These are phyloP conservation scores for Channa maculata DNA, from an alignment of 2,113 vertebrate genomes.

Conservation along the genomic window DNA sequence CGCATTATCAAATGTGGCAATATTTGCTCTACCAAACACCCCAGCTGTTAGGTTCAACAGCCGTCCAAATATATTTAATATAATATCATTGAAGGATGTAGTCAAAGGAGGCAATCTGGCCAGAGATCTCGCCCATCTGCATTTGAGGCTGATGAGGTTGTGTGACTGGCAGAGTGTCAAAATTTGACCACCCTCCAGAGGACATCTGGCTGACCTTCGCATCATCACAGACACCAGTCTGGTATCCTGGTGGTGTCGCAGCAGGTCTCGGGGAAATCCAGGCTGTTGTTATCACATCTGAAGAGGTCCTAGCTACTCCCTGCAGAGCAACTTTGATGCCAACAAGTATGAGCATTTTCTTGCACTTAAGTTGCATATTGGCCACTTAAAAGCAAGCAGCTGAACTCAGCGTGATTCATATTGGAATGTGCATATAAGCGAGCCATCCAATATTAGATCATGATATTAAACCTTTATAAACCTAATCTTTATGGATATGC, in stretches of 20 bases:
- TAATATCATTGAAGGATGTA: conserved; percentile 50
- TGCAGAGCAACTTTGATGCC: conserved; percentile 32
- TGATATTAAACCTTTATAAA: conserved; percentile 35
- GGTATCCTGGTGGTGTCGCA: conserved; percentile 46
- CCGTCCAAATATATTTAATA: conserved; percentile 58
- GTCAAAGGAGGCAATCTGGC: conserved; percentile 51
- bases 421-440: conserved; percentile 7
- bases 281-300: conserved; percentile 57
- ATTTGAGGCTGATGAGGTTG: conserved; percentile 34
- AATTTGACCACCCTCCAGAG: conserved; percentile 63
- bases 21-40: conserved; percentile 53
- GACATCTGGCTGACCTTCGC: conserved; percentile 76
- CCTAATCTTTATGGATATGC: conserved; percentile 50
- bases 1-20: conserved; percentile 55
- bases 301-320: conserved; percentile 27
- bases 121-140: conserved; percentile 70
- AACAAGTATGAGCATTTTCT: conserved; percentile 24
- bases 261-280: conserved; percentile 40
- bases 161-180: conserved; percentile 65
- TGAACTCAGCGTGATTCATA: conserved; percentile 15
- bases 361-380: conserved; percentile 15
- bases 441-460: conserved; percentile 19
- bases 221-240: conserved; percentile 40
- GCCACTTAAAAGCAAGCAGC: not conserved
- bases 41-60: conserved; percentile 70